Conservation (phyloP, 1,140 invertebrate species). For the Theocolax elegans region DNA sequence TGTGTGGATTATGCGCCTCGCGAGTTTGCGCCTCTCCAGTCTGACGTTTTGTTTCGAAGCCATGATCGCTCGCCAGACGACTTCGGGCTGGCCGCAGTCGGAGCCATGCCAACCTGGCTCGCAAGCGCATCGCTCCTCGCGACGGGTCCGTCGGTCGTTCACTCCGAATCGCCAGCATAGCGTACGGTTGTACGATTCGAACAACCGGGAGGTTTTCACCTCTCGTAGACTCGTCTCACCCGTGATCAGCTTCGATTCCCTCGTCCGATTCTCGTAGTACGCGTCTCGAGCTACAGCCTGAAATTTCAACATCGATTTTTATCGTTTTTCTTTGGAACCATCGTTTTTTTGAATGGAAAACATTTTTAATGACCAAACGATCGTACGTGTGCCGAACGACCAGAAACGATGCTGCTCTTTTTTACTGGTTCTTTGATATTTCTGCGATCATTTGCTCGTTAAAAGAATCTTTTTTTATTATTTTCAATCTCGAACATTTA, state of each 20-base stretch:
- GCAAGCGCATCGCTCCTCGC: slow-evolving; percentile 68
- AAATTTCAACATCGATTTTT: too few species aligned
- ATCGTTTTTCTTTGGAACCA: too few species aligned
- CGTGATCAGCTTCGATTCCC: slow-evolving; percentile 58
- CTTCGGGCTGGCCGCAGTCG: slow-evolving; percentile 75
- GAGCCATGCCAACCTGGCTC: slow-evolving; percentile 72
- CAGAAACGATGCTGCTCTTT: too few species aligned
- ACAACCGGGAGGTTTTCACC: slow-evolving; percentile 59
- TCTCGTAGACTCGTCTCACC: slow-evolving; percentile 60
- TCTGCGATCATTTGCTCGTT: too few species aligned
- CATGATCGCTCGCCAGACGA: slow-evolving; percentile 74
- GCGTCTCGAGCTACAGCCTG: too few species aligned
- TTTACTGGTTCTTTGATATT: too few species aligned
- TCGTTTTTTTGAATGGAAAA: too few species aligned
- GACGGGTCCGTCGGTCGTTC: slow-evolving; percentile 62
- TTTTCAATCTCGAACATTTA: too few species aligned
- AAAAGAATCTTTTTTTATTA: too few species aligned
- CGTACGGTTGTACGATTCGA: slow-evolving; percentile 67
- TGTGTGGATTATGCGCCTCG: slow-evolving; percentile 70
- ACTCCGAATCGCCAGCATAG: slow-evolving; percentile 69
- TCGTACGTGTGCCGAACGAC: too few species aligned
- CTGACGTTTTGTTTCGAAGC: slow-evolving; percentile 67
- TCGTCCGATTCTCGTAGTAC: slow-evolving; percentile 33
- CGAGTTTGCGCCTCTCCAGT: slow-evolving; percentile 63
- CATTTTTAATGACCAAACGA: too few species aligned